Evolutionary conservation across 2,797 vertebrate genomes (phyloP).

Genomic region (Echiichthys vipera): DNA sequence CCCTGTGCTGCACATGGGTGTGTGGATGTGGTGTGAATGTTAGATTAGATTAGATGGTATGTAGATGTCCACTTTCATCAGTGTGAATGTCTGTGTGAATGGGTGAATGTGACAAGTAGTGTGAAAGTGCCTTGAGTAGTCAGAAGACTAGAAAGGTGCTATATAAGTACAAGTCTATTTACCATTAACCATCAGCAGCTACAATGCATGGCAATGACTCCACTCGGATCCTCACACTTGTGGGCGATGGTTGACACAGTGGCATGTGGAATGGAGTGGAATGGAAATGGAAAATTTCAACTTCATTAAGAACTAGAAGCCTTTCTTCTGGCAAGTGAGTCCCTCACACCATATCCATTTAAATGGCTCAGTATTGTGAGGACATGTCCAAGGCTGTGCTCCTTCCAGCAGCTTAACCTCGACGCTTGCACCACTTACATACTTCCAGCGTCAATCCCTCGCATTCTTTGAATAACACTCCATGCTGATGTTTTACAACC

Average conservation of each 20-base stretch:
- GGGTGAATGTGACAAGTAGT: too few species aligned
- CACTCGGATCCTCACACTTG: neutral
- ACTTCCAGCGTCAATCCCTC: neutral
- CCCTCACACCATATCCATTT: neutral
- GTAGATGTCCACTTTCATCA: too few species aligned
- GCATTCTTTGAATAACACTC: slow-evolving; percentile 11
- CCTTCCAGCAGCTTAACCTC: slow-evolving; percentile 25
- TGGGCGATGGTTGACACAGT: neutral
- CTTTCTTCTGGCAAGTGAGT: slow-evolving; percentile 1
- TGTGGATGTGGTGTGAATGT: too few species aligned
- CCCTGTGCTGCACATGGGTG: too few species aligned
- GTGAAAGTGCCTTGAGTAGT: too few species aligned
- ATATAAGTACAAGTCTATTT: too few species aligned
- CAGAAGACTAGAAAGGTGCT: too few species aligned
- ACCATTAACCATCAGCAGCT: slow-evolving; percentile 4
- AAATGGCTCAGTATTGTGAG: slow-evolving; percentile 8
- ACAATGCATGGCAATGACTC: neutral
- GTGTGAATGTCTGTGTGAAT: too few species aligned
- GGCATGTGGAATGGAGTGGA: slow-evolving; percentile 5
- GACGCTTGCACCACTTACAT: slow-evolving; percentile 6
- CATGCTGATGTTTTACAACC: neutral
- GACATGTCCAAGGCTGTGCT: neutral
- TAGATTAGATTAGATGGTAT: too few species aligned
- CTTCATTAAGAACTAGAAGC: neutral
- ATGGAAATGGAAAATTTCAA: neutral